Conservation (phyloP, 2,113 vertebrate genomes). For the Ornithorhynchus anatinus region DNA sequence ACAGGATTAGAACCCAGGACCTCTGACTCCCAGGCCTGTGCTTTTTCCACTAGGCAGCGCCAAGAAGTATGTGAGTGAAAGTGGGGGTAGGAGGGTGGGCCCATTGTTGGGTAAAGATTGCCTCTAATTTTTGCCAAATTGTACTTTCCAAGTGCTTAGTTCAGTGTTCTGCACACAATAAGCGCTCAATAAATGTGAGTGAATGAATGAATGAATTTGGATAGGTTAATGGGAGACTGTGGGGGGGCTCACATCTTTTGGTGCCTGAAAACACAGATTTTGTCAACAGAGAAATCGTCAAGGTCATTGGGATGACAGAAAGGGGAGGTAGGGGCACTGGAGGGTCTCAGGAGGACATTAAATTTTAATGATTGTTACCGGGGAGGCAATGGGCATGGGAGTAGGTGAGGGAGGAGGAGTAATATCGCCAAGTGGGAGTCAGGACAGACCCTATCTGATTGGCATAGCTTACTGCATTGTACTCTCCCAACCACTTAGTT, state of each 20-base stretch:
- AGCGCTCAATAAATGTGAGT: not conserved
- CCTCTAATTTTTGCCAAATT: not conserved
- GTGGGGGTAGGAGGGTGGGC: not conserved
- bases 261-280: not conserved
- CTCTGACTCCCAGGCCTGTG: not conserved
- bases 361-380: no score
- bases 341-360: no score
- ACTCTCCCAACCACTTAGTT: constrained; percentile 32
- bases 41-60: not conserved
- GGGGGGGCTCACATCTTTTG: not conserved
- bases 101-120: not conserved
- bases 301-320: no score
- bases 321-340: no score
- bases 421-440: rapidly evolving
- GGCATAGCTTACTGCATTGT: not conserved
- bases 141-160: not conserved
- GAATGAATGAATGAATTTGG: not conserved
- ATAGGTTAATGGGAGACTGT: not conserved
- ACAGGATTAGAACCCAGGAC: no score
- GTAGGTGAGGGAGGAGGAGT: rapidly evolving
- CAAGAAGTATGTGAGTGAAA: no score
- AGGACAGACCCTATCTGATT: not conserved
- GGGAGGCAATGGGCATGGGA: not conserved
- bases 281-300: not conserved
- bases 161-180: not conserved